These are phyloP conservation scores for Uromys caudimaculatus DNA, from an alignment of 2,797 vertebrate species.

Conservation along the genomic window DNA sequence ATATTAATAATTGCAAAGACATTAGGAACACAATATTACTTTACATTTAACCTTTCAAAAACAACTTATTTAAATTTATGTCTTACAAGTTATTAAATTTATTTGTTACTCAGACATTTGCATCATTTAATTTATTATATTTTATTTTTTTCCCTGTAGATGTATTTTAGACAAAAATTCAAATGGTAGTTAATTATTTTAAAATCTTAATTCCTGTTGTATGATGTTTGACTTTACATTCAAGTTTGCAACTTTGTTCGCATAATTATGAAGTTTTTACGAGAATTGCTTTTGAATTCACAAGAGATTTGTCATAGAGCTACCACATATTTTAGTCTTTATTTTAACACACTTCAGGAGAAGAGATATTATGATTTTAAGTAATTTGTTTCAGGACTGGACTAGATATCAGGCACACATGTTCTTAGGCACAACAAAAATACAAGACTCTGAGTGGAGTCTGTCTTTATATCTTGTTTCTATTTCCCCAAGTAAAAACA, in stretches of 20 bases:
- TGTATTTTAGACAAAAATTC: neutral
- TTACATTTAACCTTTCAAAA: neutral
- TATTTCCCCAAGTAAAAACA: neutral
- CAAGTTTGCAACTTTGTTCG: neutral
- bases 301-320: neutral
- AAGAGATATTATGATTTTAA: neutral
- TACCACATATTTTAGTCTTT: neutral
- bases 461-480: neutral
- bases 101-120: neutral
- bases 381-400: neutral
- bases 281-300: neutral
- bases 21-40: neutral
- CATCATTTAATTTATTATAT: neutral
- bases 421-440: neutral
- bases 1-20: neutral
- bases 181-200: neutral
- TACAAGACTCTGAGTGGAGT: neutral
- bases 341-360: neutral
- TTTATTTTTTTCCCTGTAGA: neutral
- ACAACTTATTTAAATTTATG: neutral
- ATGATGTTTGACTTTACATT: neutral
- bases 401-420: neutral
- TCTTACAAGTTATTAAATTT: neutral
- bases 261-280: neutral
- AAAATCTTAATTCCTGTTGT: neutral